phyloP scores from a whole-genome alignment of 2,113 vertebrate genomes.

The Cavia aperea region DNA sequence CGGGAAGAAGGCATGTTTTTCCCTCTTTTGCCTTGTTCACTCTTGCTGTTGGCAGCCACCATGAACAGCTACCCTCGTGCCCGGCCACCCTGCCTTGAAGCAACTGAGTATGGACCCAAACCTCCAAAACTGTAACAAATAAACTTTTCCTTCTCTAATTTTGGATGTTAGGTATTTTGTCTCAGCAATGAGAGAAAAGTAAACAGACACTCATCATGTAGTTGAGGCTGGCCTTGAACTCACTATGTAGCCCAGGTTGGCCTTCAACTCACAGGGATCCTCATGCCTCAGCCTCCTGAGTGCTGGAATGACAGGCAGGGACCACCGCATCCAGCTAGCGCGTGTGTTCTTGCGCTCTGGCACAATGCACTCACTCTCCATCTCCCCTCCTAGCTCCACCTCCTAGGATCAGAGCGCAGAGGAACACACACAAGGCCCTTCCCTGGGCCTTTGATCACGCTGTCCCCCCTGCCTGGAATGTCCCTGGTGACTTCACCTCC shows the following conservation, averaged over 20 bases:
- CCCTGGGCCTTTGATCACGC: not conserved
- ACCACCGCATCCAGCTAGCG: not conserved
- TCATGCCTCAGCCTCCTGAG: not conserved
- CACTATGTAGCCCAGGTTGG: not conserved
- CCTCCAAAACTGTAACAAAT: too few species aligned
- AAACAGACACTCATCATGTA: not conserved
- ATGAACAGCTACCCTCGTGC: too few species aligned
- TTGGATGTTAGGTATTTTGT: too few species aligned
- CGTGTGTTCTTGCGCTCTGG: too few species aligned
- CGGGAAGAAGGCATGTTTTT: too few species aligned
- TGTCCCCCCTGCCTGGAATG: not conserved
- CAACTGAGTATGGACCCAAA: too few species aligned
- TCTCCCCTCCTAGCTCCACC: not conserved
- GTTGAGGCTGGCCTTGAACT: not conserved
- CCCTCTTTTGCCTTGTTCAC: too few species aligned
- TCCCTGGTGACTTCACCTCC: not conserved
- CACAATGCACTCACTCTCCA: not conserved
- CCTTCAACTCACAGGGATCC: not conserved
- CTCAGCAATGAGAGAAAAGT: too few species aligned
- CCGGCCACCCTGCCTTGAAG: too few species aligned
- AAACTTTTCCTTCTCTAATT: too few species aligned
- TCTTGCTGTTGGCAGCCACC: too few species aligned
- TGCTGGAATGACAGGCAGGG: not conserved
- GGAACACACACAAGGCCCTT: fast-evolving
- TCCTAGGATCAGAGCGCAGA: not conserved